A percentile compares a stretch with the other conserved stretches of the same genome.
These are phyloP conservation scores for Sphaeramia orbicularis DNA, from an alignment of 2,797 vertebrate genomes.

Conservation along the genomic window DNA sequence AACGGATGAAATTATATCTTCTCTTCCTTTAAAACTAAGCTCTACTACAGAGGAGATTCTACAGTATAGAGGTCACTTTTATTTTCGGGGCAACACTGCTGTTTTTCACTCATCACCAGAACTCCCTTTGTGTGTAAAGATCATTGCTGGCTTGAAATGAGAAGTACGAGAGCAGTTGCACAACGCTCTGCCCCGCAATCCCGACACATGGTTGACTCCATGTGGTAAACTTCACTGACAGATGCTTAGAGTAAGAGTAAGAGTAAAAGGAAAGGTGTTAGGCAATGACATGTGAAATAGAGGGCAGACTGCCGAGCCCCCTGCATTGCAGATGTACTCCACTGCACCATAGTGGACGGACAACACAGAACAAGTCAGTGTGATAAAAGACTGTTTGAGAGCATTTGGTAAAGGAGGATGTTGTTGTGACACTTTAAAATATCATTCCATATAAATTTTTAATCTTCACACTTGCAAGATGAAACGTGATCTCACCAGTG, in stretches of 20 bases:
- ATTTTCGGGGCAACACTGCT: conserved; percentile 37
- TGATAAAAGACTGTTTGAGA: conserved; percentile 48
- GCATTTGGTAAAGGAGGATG: conserved; percentile 45
- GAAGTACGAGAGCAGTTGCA: conserved; percentile 34
- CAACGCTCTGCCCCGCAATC: conserved; percentile 67
- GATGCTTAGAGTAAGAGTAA: conserved; percentile 77
- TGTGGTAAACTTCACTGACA: conserved; percentile 76
- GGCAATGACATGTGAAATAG: conserved; percentile 84
- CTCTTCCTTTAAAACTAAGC: background rate
- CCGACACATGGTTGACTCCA: conserved; percentile 67
- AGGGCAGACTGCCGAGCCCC: conserved; percentile 76
- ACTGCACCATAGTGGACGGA: conserved; percentile 72
- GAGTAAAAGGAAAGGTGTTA: conserved; percentile 78
- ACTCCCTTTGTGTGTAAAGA: conserved; percentile 50
- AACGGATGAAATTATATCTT: background rate
- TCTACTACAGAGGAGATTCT: conserved; percentile 21
- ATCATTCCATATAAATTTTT: conserved; percentile 13
- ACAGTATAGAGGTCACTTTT: conserved; percentile 34
- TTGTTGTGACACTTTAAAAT: conserved; percentile 18
- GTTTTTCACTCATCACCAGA: conserved; percentile 42
- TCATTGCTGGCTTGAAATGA: conserved; percentile 47
- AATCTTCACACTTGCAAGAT: conserved; percentile 12
- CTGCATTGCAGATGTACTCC: conserved; percentile 81
- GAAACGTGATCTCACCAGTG: conserved; percentile 1
- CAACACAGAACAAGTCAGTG: conserved; percentile 56